phyloP scores from a whole-genome alignment of 2,797 vertebrate genomes.

The Anguilla pacifica region DNA sequence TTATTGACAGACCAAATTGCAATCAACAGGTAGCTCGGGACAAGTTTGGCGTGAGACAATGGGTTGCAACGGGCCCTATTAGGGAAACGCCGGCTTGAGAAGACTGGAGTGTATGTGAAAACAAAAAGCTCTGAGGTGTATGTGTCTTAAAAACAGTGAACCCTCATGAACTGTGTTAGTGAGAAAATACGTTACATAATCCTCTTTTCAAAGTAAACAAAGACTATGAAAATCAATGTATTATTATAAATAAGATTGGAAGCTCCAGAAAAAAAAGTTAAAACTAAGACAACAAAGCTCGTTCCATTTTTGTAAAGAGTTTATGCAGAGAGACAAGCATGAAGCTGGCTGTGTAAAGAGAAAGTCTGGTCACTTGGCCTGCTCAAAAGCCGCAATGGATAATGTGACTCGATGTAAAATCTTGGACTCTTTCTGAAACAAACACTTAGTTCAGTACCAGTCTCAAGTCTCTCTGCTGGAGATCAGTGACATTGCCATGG shows the following conservation, averaged over 20 bases:
- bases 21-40: conserved; percentile 22
- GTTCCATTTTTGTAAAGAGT: neutral
- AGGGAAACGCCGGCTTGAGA: neutral
- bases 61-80: conserved; percentile 1
- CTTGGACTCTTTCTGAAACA: neutral
- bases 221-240: neutral
- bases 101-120: neutral
- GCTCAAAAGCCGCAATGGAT: neutral
- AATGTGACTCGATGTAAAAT: neutral
- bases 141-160: neutral
- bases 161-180: neutral
- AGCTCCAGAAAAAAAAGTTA: neutral
- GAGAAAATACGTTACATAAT: neutral
- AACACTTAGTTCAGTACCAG: neutral
- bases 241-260: neutral
- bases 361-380: neutral
- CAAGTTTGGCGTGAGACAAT: neutral
- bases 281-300: neutral
- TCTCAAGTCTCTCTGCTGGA: neutral
- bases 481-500: neutral
- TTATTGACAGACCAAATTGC: conserved; percentile 31
- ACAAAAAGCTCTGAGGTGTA: neutral
- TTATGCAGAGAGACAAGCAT: neutral
- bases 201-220: neutral
- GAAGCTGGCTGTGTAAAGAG: no score